Evolutionary conservation across 2,113 vertebrate genomes (phyloP).

Genomic region (Cynoglossus semilaevis): DNA sequence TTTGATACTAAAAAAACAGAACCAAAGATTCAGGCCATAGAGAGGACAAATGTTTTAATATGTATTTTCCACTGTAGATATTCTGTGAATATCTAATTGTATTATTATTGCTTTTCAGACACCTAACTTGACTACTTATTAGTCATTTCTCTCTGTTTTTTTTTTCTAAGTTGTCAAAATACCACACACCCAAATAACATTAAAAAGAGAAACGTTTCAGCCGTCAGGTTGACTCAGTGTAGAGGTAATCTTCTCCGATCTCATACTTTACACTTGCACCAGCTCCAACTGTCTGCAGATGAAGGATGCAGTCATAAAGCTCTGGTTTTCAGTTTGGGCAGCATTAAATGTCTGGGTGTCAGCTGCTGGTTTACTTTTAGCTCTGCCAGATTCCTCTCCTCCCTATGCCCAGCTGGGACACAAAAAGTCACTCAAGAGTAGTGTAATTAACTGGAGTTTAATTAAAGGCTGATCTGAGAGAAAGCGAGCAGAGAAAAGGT

Average conservation of each 20-base stretch:
- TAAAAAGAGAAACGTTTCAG: no score
- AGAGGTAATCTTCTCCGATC: not conserved
- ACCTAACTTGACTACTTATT: no score
- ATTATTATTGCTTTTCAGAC: no score
- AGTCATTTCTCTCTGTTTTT: no score
- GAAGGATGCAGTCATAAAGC: slow-evolving; percentile 28
- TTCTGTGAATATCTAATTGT: no score
- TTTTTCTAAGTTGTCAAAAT: no score
- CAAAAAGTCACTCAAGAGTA: slow-evolving; percentile 60
- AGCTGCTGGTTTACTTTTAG: slow-evolving; percentile 66
- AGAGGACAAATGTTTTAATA: no score
- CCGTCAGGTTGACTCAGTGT: not conserved
- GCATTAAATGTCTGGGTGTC: slow-evolving; percentile 60
- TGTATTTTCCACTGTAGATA: no score
- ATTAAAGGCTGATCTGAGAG: slow-evolving; percentile 69
- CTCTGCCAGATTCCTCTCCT: slow-evolving; percentile 45
- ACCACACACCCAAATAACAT: no score
- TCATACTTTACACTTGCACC: not conserved
- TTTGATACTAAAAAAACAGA: no score
- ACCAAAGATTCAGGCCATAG: no score
- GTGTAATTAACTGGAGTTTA: slow-evolving; percentile 72
- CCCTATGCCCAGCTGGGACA: slow-evolving; percentile 45
- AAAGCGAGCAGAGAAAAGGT: slow-evolving; percentile 55
- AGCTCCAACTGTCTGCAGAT: slow-evolving; percentile 17
- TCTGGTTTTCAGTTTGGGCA: slow-evolving; percentile 34